Evolutionary conservation across 2,113 vertebrate genomes (phyloP), one percentile per base, ranked within the genome.

Genomic region (Cyprinus carpio): DNA sequence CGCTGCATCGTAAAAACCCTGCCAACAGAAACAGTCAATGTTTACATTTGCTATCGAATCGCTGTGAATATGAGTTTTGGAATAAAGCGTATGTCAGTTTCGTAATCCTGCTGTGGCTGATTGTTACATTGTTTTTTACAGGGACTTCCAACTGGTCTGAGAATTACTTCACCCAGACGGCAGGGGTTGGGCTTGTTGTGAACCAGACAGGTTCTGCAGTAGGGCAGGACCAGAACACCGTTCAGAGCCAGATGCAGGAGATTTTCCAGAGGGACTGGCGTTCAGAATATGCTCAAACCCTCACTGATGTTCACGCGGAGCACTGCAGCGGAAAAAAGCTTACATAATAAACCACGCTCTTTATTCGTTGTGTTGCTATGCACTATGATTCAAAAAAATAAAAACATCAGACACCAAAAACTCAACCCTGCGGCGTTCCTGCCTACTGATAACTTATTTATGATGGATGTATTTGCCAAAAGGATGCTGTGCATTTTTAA

Each of bases 131-230:
- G 20, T 54, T 27, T n/a, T 58, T 56, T 69, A 7, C 84, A 96
- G 96, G 95, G 34, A 96, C 95, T 0, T 96, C 96, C 65, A 96
- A 96, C 91, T 96, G 96, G 95, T 95, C 95, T 0, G 94, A 95
- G 90, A 90, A 93, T 86, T 96, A 96, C 86, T 96, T 96, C 82
- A 92, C 89, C 25, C 81, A 90, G 5, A 96, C 95, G 0, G 93
- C 96, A 0, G 96, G 95, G 2, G 93, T 95, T 37, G 95, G 94
- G 0, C 29, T 96, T 87, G 92, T 96, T 64, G 90, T 96, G 79
- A 96, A 96, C 90, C 95, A 96, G 91, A 96, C 94, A 0, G 92
- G 88, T 9, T 89, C 90, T 0, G 83, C 9, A 1, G 87, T 92
- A 0, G 76, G 77, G 8, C 11, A 75, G 8, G 91, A 84, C 62